Evolutionary conservation across 2,888 invertebrate species (phyloP).

Genomic region (Copidosoma aretas): DNA sequence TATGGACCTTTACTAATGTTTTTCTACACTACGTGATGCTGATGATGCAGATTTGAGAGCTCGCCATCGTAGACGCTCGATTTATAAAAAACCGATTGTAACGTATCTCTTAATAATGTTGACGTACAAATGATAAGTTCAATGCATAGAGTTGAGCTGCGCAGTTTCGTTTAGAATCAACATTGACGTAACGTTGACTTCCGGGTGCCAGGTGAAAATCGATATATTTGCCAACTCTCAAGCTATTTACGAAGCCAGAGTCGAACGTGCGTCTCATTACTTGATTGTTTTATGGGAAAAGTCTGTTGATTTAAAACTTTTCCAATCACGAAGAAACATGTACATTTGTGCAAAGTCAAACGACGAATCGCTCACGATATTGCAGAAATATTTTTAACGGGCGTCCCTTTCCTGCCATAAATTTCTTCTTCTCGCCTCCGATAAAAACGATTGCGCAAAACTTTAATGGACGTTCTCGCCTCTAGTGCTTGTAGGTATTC

Average conservation of each 20-base stretch:
- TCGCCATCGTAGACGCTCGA: too few species aligned
- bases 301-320: conserved; percentile 11
- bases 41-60: too few species aligned
- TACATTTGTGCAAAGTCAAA: too few species aligned
- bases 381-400: neutral
- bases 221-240: too few species aligned
- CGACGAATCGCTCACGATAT: conserved; percentile 7
- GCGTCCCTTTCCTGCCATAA: neutral
- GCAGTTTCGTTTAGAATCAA: neutral
- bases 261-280: too few species aligned
- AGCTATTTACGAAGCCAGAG: neutral
- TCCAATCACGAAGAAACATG: conserved; percentile 8
- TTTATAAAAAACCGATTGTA: too few species aligned
- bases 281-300: conserved; percentile 5
- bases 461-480: conserved; percentile 11
- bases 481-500: neutral
- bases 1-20: neutral
- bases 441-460: conserved; percentile 10
- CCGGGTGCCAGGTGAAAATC: too few species aligned
- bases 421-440: neutral
- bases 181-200: too few species aligned
- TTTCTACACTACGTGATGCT: too few species aligned
- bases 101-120: too few species aligned
- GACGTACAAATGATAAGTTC: too few species aligned
- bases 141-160: too few species aligned